phyloP scores from a whole-genome alignment of 2,888 invertebrate species.

The Callyntrura guangdongensis region DNA sequence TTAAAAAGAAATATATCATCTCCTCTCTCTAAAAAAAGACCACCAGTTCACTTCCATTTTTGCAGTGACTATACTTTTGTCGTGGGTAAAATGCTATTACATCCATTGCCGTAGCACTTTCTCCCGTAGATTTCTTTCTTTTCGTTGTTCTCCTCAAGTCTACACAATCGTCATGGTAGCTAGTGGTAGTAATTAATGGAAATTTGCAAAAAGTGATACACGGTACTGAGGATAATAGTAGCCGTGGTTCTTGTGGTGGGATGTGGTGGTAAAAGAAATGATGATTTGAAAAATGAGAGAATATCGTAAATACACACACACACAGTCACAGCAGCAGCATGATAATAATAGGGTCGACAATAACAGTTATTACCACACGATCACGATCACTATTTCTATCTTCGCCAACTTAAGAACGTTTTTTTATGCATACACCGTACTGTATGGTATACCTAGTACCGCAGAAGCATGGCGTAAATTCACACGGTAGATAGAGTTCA shows the following conservation, averaged over 20 bases:
- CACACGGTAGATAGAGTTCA: slow-evolving; percentile 8
- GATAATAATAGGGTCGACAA: slow-evolving; percentile 31
- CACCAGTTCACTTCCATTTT: neutral
- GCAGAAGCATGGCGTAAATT: neutral
- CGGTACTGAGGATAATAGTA: neutral
- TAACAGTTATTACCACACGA: slow-evolving; percentile 41
- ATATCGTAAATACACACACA: slow-evolving; percentile 23
- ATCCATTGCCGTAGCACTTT: slow-evolving; percentile 1
- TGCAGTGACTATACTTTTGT: neutral
- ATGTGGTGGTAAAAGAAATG: slow-evolving; percentile 10
- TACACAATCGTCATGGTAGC: neutral
- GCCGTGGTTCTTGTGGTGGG: slow-evolving; percentile 11
- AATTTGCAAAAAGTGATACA: neutral
- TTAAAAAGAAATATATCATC: neutral
- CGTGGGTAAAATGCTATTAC: neutral
- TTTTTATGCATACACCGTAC: neutral
- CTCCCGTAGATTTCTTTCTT: slow-evolving; percentile 20
- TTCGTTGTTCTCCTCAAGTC: neutral
- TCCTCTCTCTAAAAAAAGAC: neutral
- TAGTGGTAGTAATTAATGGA: slow-evolving; percentile 23
- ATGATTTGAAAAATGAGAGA: slow-evolving; percentile 3
- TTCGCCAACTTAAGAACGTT: neutral
- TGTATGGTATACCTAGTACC: neutral
- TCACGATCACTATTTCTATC: slow-evolving; percentile 32
- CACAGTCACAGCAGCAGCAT: neutral